These are phyloP conservation scores for Eristalis intricaria DNA, from an alignment of 2,888 invertebrate species.

Conservation along the genomic window DNA sequence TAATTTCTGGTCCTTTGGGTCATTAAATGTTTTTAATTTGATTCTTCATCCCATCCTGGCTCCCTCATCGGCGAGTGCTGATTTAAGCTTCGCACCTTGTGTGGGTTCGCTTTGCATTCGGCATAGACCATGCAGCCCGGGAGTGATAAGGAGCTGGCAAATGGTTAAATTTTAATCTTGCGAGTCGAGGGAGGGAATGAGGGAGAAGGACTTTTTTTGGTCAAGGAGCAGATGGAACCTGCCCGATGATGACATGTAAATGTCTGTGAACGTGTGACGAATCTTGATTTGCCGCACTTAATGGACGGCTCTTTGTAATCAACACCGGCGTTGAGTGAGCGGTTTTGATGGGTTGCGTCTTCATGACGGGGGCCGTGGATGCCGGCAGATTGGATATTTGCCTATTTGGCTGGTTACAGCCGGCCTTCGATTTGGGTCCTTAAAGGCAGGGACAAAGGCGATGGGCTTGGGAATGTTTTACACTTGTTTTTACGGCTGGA, in stretches of 20 bases:
- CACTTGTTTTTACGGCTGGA: slow-evolving; percentile 36
- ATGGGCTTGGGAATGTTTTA: slow-evolving; percentile 7
- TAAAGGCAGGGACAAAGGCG: neutral
- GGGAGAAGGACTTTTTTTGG: slow-evolving; percentile 18
- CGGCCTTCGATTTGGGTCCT: neutral
- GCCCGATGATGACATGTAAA: slow-evolving; percentile 66
- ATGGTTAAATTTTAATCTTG: slow-evolving; percentile 60
- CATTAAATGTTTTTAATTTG: slow-evolving; percentile 67
- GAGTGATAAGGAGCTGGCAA: slow-evolving; percentile 51
- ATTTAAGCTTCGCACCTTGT: slow-evolving; percentile 43
- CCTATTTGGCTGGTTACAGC: neutral
- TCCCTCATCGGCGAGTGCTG: neutral
- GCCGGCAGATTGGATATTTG: neutral
- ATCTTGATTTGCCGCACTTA: slow-evolving; percentile 57
- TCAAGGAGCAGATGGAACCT: slow-evolving; percentile 19
- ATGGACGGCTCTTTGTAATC: slow-evolving; percentile 62
- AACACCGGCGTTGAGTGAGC: slow-evolving; percentile 42
- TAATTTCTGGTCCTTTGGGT: slow-evolving; percentile 58
- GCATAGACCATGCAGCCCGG: neutral
- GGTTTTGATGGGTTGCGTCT: slow-evolving; percentile 34
- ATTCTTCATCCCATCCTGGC: slow-evolving; percentile 10
- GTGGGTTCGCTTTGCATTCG: slow-evolving; percentile 2
- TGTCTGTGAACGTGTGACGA: slow-evolving; percentile 53
- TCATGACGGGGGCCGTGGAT: neutral
- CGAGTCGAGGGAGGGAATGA: neutral